Conservation (phyloP, 2,888 invertebrate species). For the Dicyrtoma fusca region DNA sequence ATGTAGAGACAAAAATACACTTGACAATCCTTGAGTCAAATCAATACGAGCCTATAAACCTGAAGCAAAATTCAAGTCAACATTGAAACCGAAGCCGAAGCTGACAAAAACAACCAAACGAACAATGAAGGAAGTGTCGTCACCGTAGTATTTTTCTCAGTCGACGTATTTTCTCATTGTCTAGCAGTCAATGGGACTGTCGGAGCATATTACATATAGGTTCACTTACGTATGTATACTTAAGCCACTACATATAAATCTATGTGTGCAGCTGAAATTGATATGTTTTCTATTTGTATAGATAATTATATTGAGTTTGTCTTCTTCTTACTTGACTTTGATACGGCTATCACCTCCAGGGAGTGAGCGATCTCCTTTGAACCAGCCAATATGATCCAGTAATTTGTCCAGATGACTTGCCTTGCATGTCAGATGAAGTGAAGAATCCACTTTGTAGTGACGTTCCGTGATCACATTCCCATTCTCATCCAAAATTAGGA, state of each 20-base stretch:
- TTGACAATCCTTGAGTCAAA: no score
- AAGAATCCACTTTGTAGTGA: slow-evolving; percentile 63
- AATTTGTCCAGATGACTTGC: slow-evolving; percentile 53
- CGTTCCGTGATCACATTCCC: slow-evolving; percentile 65
- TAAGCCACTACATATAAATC: no score
- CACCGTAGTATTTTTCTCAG: no score
- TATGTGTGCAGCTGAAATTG: no score
- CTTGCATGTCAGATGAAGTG: slow-evolving; percentile 55
- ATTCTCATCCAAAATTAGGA: slow-evolving; percentile 67
- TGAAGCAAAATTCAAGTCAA: no score
- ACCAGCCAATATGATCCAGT: slow-evolving; percentile 52
- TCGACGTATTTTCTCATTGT: background rate
- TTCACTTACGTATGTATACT: no score
- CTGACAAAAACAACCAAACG: no score
- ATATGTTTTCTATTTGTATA: background rate
- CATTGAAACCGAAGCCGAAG: no score
- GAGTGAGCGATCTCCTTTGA: slow-evolving; percentile 52
- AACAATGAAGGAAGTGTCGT: no score
- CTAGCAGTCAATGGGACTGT: background rate
- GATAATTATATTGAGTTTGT: no score
- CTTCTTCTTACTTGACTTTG: slow-evolving; percentile 55
- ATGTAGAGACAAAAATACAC: no score
- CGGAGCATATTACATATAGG: background rate
- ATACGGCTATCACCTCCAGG: slow-evolving; percentile 55
- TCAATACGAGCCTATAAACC: no score